phyloP scores from a whole-genome alignment of 1,140 invertebrate species.

The Polypedilum pembai region DNA sequence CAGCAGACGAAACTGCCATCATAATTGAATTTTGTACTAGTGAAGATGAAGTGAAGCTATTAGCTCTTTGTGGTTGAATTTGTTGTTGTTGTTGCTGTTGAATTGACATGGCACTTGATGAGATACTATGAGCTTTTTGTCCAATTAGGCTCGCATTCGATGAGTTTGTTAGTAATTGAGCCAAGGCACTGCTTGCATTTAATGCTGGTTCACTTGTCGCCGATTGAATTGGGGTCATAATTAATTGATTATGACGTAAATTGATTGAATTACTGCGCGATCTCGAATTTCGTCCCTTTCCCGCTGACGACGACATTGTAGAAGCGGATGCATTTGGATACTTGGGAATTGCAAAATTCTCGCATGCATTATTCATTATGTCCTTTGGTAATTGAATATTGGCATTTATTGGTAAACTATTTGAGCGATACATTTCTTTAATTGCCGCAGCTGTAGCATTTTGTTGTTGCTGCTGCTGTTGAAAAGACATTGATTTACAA shows the following conservation, averaged over 20 bases:
- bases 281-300: conserved; percentile 36
- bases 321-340: conserved; percentile 32
- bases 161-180: conserved; percentile 37
- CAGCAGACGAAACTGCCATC: not conserved
- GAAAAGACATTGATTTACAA: conserved; percentile 35
- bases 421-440: conserved; percentile 50
- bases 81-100: not conserved
- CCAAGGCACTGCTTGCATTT: conserved; percentile 37
- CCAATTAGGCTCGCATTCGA: not conserved
- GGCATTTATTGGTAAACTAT: conserved; percentile 51
- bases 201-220: conserved; percentile 44
- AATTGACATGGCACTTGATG: conserved; percentile 9
- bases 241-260: conserved; percentile 35
- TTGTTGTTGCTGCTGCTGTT: conserved; percentile 30
- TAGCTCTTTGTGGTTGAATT: conserved; percentile 11
- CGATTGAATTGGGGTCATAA: conserved; percentile 36
- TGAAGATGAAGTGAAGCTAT: conserved; percentile 15
- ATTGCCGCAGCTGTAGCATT: conserved; percentile 23
- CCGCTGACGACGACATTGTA: conserved; percentile 32
- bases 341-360: conserved; percentile 38
- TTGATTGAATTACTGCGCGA: conserved; percentile 43
- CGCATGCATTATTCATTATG: not conserved
- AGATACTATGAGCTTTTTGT: conserved; percentile 21
- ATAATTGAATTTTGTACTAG: conserved; percentile 20
- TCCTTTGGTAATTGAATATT: conserved; percentile 37